A percentile compares a stretch with the other conserved stretches of the same genome.
Evolutionary conservation across 2,888 invertebrate genomes (phyloP).

Genomic region (Oscheius sp.): DNA sequence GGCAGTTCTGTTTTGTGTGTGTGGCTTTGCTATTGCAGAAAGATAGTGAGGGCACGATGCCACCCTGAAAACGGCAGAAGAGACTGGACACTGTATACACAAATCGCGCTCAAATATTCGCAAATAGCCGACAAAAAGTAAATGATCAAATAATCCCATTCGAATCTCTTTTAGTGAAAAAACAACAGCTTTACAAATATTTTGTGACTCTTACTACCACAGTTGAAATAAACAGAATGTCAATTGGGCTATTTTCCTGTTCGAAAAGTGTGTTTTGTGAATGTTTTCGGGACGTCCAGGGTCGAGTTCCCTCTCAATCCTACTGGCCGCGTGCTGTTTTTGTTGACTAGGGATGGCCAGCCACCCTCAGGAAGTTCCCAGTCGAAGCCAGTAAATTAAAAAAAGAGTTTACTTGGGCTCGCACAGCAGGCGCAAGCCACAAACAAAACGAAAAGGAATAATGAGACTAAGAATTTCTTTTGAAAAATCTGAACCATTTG

Average conservation of each 20-base stretch:
- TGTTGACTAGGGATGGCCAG: not conserved
- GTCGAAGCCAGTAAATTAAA: not conserved
- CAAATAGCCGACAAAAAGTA: no score
- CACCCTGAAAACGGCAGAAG: no score
- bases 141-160: no score
- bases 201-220: no score
- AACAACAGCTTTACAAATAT: no score
- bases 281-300: not conserved
- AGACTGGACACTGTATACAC: no score
- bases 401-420: not conserved
- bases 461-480: not conserved
- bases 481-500: not conserved
- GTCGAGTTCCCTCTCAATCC: not conserved
- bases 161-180: no score
- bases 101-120: no score
- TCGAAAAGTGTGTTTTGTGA: not conserved
- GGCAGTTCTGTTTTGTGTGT: slow-evolving; percentile 10
- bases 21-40: not conserved
- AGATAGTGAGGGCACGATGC: not conserved
- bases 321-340: not conserved
- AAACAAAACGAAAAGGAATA: not conserved
- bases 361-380: not conserved
- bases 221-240: no score
- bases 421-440: not conserved
- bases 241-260: no score